These are phyloP conservation scores for Mesembrinibis cayennensis DNA, from an alignment of 2,113 vertebrate species.

Conservation along the genomic window DNA sequence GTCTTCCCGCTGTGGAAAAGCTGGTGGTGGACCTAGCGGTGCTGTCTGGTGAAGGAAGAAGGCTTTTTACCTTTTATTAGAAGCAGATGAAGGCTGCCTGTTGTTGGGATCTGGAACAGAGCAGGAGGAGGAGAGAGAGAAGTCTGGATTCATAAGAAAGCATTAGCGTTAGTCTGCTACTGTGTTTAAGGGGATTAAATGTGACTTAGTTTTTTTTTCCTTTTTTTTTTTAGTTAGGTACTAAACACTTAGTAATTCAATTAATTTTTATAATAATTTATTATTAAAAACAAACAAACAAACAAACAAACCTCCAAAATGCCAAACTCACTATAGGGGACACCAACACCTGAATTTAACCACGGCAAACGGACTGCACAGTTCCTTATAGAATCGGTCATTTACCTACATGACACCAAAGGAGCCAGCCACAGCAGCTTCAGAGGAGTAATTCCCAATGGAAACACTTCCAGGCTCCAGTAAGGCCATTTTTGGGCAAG, in stretches of 20 bases:
- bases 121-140: neutral
- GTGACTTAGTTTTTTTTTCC: rapidly evolving
- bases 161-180: neutral
- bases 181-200: slow-evolving; percentile 13
- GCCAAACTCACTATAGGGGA: neutral
- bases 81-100: neutral
- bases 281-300: neutral
- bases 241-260: neutral
- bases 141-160: neutral
- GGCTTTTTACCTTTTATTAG: neutral
- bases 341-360: neutral
- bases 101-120: neutral
- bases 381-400: neutral
- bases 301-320: neutral
- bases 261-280: neutral
- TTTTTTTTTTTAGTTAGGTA: neutral
- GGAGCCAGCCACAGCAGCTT: neutral
- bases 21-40: neutral
- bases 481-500: neutral
- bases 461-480: neutral
- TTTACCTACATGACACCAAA: neutral
- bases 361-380: neutral
- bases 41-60: neutral
- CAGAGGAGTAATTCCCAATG: neutral
- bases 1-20: neutral